Evolutionary conservation across 2,888 invertebrate genomes (phyloP).

Genomic region (Drosophila anomalata): DNA sequence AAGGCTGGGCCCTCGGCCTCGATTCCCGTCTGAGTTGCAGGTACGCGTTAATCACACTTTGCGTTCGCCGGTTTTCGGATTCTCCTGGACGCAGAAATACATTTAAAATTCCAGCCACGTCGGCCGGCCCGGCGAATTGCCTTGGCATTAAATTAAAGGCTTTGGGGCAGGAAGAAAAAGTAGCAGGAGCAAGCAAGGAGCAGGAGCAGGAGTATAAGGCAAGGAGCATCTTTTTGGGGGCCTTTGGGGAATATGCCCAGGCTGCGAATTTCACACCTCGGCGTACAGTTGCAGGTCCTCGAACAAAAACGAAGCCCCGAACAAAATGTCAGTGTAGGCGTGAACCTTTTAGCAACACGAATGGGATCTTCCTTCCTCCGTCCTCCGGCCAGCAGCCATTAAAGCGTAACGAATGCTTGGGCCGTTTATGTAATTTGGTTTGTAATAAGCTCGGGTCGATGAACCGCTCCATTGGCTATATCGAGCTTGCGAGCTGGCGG

Average conservation of each 20-base stretch:
- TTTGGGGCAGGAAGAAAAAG: conserved; percentile 41
- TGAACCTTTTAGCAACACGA: conserved; percentile 45
- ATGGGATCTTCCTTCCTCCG: conserved; percentile 5
- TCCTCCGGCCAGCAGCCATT: conserved; percentile 30
- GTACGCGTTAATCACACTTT: conserved; percentile 74
- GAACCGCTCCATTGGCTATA: conserved; percentile 43
- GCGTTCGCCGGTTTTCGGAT: conserved; percentile 51
- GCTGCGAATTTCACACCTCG: conserved; percentile 69
- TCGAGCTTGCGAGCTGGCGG: conserved; percentile 33
- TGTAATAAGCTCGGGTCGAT: conserved; percentile 55
- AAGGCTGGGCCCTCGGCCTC: conserved; percentile 53
- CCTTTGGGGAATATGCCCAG: conserved; percentile 63
- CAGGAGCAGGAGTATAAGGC: background rate
- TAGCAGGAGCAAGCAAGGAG: conserved; percentile 15
- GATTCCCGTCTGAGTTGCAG: conserved; percentile 52
- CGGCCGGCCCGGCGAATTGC: conserved; percentile 62
- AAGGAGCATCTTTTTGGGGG: conserved; percentile 29
- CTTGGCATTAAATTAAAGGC: conserved; percentile 70
- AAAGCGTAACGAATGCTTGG: conserved; percentile 45
- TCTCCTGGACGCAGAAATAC: conserved; percentile 43
- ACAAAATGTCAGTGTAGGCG: conserved; percentile 45
- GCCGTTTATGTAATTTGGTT: conserved; percentile 38
- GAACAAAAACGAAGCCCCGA: background rate
- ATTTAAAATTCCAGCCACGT: conserved; percentile 71
- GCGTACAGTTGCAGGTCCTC: conserved; percentile 48